Evolutionary conservation across 2,113 vertebrate genomes (phyloP).

Genomic region (Gasterosteus aculeatus): DNA sequence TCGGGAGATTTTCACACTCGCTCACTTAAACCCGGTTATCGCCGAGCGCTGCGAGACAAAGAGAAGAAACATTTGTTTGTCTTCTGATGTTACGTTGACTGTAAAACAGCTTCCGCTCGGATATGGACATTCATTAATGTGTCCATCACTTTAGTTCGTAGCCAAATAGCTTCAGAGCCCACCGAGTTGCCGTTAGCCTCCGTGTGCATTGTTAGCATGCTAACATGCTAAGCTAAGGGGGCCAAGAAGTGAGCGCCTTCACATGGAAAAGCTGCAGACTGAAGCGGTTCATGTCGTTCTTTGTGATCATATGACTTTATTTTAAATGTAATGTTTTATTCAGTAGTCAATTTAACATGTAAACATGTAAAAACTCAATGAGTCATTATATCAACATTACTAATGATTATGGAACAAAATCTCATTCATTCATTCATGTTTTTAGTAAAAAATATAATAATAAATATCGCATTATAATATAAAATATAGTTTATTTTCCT

Average conservation of each 20-base stretch:
- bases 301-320: not conserved
- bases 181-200: not conserved
- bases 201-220: not conserved
- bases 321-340: not conserved
- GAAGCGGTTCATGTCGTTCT: not conserved
- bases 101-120: not conserved
- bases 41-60: conserved; percentile 3
- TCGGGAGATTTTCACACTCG: conserved; percentile 37
- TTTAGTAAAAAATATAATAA: not conserved
- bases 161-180: not conserved
- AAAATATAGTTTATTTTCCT: too few species aligned
- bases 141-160: not conserved
- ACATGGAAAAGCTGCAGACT: not conserved
- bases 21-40: conserved; percentile 49
- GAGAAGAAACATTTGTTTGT: conserved; percentile 7
- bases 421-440: not conserved
- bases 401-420: not conserved
- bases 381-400: not conserved
- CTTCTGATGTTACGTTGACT: not conserved
- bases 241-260: not conserved
- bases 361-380: not conserved
- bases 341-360: not conserved
- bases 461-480: too few species aligned
- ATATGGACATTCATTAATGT: not conserved
- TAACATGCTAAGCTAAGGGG: not conserved